A percentile compares a stretch with the other conserved stretches of the same genome.
Evolutionary conservation across 2,888 invertebrate genomes (phyloP).

Genomic region (Zele albiditarsus): DNA sequence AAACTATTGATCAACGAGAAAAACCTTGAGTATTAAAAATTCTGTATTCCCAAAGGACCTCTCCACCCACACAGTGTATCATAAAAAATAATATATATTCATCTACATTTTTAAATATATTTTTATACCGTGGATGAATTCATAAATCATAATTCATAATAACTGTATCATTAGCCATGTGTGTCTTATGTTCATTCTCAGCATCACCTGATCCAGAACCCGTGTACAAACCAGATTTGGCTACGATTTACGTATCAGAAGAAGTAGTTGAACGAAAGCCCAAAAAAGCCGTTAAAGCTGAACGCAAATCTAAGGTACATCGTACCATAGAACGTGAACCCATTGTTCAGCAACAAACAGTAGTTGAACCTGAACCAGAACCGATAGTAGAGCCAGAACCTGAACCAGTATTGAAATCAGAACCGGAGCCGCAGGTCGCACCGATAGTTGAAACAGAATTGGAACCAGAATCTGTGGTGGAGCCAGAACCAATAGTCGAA

Average conservation of each 20-base stretch:
- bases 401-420: conserved; percentile 10
- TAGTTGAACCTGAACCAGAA: conserved; percentile 43
- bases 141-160: neutral
- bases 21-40: no score
- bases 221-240: conserved; percentile 40
- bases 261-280: conserved; percentile 38
- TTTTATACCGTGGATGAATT: no score
- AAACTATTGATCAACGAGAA: neutral
- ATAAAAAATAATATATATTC: no score
- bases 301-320: neutral
- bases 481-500: conserved; percentile 29
- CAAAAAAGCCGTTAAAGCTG: conserved; percentile 31
- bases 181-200: conserved; percentile 35
- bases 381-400: conserved; percentile 41
- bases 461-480: conserved; percentile 36
- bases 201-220: conserved; percentile 43
- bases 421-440: neutral
- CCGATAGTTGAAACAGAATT: neutral
- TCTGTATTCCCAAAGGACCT: no score
- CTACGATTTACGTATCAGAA: conserved; percentile 39
- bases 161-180: neutral
- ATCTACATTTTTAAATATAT: no score
- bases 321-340: conserved; percentile 42
- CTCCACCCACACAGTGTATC: no score
- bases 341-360: conserved; percentile 47